Conservation (phyloP, 2,888 invertebrate species). For the Chrysomela aeneicollis region DNA sequence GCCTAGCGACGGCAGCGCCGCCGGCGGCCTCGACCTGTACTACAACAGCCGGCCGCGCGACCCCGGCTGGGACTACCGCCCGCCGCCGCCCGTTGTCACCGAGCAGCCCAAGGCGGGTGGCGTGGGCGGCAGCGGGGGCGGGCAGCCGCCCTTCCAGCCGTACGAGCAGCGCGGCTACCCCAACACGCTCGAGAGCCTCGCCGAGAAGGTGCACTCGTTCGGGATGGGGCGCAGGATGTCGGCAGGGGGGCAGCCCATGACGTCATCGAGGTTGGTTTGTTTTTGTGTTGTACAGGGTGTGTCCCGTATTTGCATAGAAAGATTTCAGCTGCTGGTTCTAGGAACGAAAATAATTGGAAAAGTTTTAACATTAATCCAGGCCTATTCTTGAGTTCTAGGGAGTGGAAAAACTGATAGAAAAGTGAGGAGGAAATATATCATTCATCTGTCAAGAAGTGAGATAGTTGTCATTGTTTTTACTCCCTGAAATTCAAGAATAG, state of each 20-base stretch:
- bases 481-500: too few relatives aligned
- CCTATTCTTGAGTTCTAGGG: too few relatives aligned
- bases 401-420: too few relatives aligned
- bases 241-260: constrained; percentile 68
- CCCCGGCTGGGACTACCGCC: constrained; percentile 74
- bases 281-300: too few relatives aligned
- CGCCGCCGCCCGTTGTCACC: constrained; percentile 88
- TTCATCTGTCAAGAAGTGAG: too few relatives aligned
- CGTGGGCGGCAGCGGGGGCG: too few relatives aligned
- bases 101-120: constrained; percentile 85
- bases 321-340: too few relatives aligned
- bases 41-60: constrained; percentile 76
- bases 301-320: too few relatives aligned
- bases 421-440: too few relatives aligned
- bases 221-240: constrained; percentile 71
- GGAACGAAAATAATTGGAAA: too few relatives aligned
- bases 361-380: too few relatives aligned
- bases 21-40: constrained; percentile 78
- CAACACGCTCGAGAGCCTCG: constrained; percentile 88
- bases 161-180: constrained; percentile 87
- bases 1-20: constrained; percentile 64
- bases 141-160: constrained; percentile 82
- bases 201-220: constrained; percentile 92
- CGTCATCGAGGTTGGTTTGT: constrained; percentile 41
- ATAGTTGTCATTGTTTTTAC: too few relatives aligned